Evolutionary conservation across 2,113 vertebrate genomes (phyloP).

Genomic region (Hucho hucho): DNA sequence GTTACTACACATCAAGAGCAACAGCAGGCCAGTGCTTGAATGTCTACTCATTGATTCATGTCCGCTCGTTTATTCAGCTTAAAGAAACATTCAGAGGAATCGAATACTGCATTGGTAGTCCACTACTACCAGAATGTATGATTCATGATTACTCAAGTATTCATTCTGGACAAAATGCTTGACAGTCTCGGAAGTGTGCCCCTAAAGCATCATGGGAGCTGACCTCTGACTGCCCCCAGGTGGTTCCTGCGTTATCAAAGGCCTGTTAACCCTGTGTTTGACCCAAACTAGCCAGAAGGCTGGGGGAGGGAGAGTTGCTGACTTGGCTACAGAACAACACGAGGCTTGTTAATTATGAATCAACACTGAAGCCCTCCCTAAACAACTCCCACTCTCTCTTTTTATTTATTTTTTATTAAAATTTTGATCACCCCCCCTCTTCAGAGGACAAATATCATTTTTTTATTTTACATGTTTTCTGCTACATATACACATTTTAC

Average conservation of each 20-base stretch:
- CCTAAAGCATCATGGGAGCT: slow-evolving; percentile 36
- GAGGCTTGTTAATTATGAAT: slow-evolving; percentile 29
- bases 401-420: too few relatives aligned
- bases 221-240: slow-evolving; percentile 23
- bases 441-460: too few relatives aligned
- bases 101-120: too few relatives aligned
- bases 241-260: slow-evolving; percentile 44
- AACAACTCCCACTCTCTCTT: background rate
- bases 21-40: too few relatives aligned
- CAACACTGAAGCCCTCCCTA: slow-evolving; percentile 23
- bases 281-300: slow-evolving; percentile 21
- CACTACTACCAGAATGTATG: too few relatives aligned
- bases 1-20: too few relatives aligned
- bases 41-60: too few relatives aligned
- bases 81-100: too few relatives aligned
- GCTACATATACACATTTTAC: too few relatives aligned
- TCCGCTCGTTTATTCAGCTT: too few relatives aligned
- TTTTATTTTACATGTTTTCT: too few relatives aligned
- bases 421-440: too few relatives aligned
- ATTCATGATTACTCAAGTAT: background rate
- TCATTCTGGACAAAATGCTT: background rate
- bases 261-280: slow-evolving; percentile 47
- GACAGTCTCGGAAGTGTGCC: background rate
- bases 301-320: slow-evolving; percentile 28
- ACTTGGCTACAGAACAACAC: slow-evolving; percentile 16